Base-by-base conservation (phyloP, 2,888 invertebrate species). In the Xestia c-nigrum region DNA sequence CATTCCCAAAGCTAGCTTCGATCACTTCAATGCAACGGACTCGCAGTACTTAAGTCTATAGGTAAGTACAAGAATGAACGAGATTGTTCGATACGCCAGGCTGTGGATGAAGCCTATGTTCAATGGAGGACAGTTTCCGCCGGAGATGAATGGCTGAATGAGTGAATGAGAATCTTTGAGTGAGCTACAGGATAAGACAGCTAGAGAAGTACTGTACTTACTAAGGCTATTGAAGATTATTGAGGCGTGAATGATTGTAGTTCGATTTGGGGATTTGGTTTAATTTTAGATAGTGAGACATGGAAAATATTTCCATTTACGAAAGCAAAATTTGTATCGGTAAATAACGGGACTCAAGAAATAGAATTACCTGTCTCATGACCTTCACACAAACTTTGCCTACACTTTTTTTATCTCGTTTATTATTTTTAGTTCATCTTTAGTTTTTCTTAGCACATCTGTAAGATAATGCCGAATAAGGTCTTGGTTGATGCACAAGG, bases 111-210 rank as follows among this genome's bases (percentile, higher is more conserved):
- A 77, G 65, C 78, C 73, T 72, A 63, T 67, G 72, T 77, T 77
- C 82, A 73, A 76, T 74, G 46, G 74, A 72, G 31, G 83, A 83
- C 85, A 78, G 83, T 82, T 85, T 85, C 83, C 78, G 78, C 40
- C 74, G 63, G 83, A 72, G 83, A 85, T 83, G 83, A 83, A 85
- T 83, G 52, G 63, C 57, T 85, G 73, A 82, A 85, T 85, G 77
- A 85, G 71, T 76, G 85, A 81, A 85, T 85, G 71, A 66, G 57
- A 66, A 72, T 78, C 83, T 83, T 85, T 85, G 85, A 83, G 67
- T 70, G 78, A 74, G 55, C 71, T 70, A 63, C 59, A 72, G 71
- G 61, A 61, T 71, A 71, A 72, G 65, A 38, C 63, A 71, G 59
- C 61, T 77, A 38, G 59, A 57, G 38, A 43, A 59, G 67, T 52